These are phyloP conservation scores for Drosophila sordidapex DNA, from an alignment of 2,888 invertebrate genomes.

Conservation along the genomic window DNA sequence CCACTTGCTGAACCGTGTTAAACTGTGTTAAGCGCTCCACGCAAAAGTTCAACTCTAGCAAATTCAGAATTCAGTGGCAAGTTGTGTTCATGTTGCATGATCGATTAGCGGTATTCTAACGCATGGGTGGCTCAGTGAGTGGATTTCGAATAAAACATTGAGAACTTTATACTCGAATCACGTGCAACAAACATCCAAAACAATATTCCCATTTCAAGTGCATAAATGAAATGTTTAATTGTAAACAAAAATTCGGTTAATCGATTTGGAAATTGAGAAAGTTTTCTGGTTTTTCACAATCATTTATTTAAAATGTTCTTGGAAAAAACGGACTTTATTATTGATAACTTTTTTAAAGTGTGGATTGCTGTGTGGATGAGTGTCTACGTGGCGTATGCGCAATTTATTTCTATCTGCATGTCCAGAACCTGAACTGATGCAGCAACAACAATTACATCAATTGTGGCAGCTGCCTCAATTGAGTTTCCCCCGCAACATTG, in stretches of 20 bases:
- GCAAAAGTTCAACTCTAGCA: slow-evolving; percentile 15
- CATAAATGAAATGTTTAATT: neutral
- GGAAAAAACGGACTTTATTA: no score
- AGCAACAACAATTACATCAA: neutral
- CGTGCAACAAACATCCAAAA: neutral
- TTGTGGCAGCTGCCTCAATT: slow-evolving; percentile 32
- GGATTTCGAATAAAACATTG: neutral
- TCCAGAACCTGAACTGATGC: neutral
- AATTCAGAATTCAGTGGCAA: slow-evolving; percentile 9
- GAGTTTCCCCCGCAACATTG: slow-evolving; percentile 34
- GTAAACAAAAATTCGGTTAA: neutral
- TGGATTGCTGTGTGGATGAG: neutral
- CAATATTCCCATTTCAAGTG: neutral
- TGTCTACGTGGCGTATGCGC: slow-evolving; percentile 40
- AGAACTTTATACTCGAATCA: neutral
- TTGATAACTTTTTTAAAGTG: neutral
- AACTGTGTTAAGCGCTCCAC: slow-evolving; percentile 67
- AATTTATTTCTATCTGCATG: neutral
- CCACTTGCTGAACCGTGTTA: slow-evolving; percentile 72
- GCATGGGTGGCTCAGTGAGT: neutral
- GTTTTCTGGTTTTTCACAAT: neutral
- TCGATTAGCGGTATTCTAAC: slow-evolving; percentile 51
- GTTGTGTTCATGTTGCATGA: slow-evolving; percentile 29
- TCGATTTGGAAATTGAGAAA: neutral
- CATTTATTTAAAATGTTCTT: neutral